phyloP scores from a whole-genome alignment of 2,113 vertebrate genomes.

The Bambusicola thoracicus region DNA sequence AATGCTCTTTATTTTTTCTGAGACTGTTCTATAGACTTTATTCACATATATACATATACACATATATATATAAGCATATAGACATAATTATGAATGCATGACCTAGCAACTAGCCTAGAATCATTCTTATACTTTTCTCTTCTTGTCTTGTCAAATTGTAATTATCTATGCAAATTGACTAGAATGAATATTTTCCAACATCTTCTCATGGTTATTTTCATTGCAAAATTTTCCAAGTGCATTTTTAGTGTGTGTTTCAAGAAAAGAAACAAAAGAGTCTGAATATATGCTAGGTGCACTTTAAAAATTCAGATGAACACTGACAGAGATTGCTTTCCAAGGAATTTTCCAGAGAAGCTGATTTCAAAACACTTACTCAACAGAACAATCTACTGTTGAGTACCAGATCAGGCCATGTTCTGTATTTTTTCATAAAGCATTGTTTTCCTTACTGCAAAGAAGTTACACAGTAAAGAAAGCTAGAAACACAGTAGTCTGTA shows the following conservation, averaged over 20 bases:
- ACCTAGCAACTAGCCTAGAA: background rate
- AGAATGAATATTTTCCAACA: constrained; percentile 44
- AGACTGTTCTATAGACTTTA: background rate
- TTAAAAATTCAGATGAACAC: constrained; percentile 55
- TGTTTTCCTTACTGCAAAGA: background rate
- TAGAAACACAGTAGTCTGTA: background rate
- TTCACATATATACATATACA: too few species aligned
- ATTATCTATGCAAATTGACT: constrained; percentile 37
- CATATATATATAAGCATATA: too few species aligned
- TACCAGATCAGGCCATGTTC: background rate
- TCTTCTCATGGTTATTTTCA: constrained; percentile 2
- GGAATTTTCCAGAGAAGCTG: background rate
- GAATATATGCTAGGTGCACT: constrained; percentile 17
- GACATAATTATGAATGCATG: background rate
- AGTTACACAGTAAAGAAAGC: background rate
- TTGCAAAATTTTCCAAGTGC: background rate
- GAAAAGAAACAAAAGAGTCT: background rate
- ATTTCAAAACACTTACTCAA: constrained; percentile 6
- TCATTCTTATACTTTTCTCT: background rate
- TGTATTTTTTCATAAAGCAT: background rate
- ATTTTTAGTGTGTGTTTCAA: background rate
- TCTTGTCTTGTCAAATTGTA: constrained; percentile 21
- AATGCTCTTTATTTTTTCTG: background rate
- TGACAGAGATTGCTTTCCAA: constrained; percentile 9
- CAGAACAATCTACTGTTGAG: background rate